A percentile compares a stretch with the other conserved stretches of the same genome.
Evolutionary conservation across 2,113 vertebrate species (phyloP).

Genomic region (human (Homo sapiens)): DNA sequence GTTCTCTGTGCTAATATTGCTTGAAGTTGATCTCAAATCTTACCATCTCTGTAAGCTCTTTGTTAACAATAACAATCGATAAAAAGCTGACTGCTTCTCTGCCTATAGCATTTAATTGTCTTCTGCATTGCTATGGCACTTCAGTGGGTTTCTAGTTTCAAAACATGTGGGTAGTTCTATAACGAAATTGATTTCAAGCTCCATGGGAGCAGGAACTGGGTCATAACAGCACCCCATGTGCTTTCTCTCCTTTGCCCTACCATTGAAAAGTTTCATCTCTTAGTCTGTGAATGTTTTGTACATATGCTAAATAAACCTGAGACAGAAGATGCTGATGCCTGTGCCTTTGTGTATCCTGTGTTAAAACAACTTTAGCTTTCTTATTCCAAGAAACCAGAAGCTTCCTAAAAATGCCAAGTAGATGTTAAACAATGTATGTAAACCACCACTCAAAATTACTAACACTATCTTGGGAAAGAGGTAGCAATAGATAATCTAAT

Average conservation of each 20-base stretch:
- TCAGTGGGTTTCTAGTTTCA: neutral
- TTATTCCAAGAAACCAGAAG: neutral
- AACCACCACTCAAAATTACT: neutral
- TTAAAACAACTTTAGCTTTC: neutral
- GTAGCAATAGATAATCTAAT: neutral
- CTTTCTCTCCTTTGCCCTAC: neutral
- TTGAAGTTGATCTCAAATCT: neutral
- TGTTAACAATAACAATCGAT: neutral
- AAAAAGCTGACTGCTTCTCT: neutral
- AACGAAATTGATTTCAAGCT: neutral
- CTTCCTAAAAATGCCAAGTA: neutral
- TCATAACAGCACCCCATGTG: neutral
- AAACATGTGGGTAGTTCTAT: neutral
- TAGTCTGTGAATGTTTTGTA: neutral
- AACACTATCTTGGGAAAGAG: neutral
- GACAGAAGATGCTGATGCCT: neutral
- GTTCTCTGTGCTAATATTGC: neutral
- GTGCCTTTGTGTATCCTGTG: neutral
- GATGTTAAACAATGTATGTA: neutral
- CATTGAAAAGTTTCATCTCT: neutral
- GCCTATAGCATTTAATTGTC: neutral
- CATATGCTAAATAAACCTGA: neutral
- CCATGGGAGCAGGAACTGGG: neutral
- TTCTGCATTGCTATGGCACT: neutral
- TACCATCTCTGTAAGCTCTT: neutral